Conservation (phyloP, 2,888 invertebrate genomes). For the Acanthococcus lagerstroemiae region DNA sequence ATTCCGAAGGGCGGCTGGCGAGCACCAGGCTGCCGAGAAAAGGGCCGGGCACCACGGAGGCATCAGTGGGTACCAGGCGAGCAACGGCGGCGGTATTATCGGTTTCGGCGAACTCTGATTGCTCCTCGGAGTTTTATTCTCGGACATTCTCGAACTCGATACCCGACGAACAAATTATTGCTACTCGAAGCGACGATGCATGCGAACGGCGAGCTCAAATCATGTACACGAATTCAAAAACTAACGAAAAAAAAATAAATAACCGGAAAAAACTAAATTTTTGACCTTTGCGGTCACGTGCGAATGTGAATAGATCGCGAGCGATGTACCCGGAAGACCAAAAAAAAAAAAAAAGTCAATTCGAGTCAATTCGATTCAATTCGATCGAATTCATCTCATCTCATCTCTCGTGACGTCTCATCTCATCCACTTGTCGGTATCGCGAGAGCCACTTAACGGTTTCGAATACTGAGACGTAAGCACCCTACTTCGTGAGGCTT, state of each 20-base stretch:
- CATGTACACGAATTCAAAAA: neutral
- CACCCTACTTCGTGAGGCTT: conserved; percentile 25
- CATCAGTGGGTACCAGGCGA: conserved; percentile 65
- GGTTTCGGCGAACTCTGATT: conserved; percentile 24
- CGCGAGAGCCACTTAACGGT: conserved; percentile 22
- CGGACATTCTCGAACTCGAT: conserved; percentile 12
- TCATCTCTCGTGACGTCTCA: no score
- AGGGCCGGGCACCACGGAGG: conserved; percentile 65
- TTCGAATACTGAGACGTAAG: conserved; percentile 6
- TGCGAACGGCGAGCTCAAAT: neutral
- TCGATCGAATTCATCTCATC: neutral
- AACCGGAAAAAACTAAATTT: neutral
- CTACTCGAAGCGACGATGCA: no score
- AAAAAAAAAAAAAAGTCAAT: neutral
- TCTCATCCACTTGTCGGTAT: conserved; percentile 1
- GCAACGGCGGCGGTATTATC: conserved; percentile 48
- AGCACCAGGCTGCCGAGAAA: conserved; percentile 49
- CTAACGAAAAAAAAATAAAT: neutral
- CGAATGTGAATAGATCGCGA: no score
- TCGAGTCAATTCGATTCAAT: neutral
- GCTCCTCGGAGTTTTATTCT: conserved; percentile 10
- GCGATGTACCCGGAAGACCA: no score
- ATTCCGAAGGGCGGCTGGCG: conserved; percentile 53
- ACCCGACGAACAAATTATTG: neutral
- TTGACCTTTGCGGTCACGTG: conserved; percentile 2